Percentiles rank a stretch among this genome's conserved stretches.
Evolutionary conservation across 2,888 invertebrate genomes (phyloP).

Genomic region (Troglohyphantes excavatus): DNA sequence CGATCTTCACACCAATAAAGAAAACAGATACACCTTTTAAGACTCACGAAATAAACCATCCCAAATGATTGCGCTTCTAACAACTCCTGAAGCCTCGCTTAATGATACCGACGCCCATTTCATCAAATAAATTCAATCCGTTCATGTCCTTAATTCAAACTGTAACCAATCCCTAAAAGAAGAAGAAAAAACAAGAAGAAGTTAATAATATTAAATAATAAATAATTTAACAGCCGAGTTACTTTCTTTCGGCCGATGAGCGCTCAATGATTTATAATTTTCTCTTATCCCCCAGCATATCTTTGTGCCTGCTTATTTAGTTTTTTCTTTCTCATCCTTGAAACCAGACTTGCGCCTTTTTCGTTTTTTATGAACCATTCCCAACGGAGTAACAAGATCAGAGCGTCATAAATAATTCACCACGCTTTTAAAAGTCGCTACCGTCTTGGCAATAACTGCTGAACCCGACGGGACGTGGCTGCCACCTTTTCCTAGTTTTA

Average conservation of each 20-base stretch:
- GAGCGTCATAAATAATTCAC: conserved; percentile 77
- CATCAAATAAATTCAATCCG: conserved; percentile 35
- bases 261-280: conserved; percentile 58
- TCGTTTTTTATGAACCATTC: conserved; percentile 30
- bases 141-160: conserved; percentile 4
- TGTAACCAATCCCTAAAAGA: conserved; percentile 14
- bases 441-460: conserved; percentile 62
- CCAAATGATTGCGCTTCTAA: not conserved
- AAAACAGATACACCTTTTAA: not conserved
- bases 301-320: conserved; percentile 28
- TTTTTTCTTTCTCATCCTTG: conserved; percentile 59
- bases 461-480: conserved; percentile 44
- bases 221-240: conserved; percentile 25
- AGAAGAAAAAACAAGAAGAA: not conserved
- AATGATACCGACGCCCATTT: conserved; percentile 33
- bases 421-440: conserved; percentile 67
- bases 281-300: conserved; percentile 47
- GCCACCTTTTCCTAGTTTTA: conserved; percentile 11
- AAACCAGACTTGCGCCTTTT: conserved; percentile 36
- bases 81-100: not conserved
- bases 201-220: not conserved
- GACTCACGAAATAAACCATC: not conserved
- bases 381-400: conserved; percentile 53
- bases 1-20: not conserved
- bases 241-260: conserved; percentile 31